Evolutionary conservation across 2,888 invertebrate species (phyloP).

Genomic region (Ctenicera cuprea): DNA sequence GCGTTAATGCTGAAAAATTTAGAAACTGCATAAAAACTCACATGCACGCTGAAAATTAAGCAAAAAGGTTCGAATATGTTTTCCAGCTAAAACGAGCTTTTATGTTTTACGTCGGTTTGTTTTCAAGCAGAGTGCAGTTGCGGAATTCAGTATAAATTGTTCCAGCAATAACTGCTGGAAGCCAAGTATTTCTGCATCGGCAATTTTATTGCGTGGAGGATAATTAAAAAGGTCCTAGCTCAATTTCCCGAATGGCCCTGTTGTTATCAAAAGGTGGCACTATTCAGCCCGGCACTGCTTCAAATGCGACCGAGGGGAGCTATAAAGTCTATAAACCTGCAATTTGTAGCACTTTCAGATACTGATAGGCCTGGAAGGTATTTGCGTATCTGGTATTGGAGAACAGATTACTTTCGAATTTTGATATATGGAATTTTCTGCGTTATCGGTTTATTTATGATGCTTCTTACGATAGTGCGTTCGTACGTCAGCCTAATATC

Average conservation of each 20-base stretch:
- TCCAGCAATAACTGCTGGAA: neutral
- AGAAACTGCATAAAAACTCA: neutral
- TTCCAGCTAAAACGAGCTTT: neutral
- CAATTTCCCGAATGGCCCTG: conserved; percentile 15
- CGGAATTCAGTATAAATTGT: neutral
- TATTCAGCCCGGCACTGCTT: neutral
- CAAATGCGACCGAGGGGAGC: conserved; percentile 24
- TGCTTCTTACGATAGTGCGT: too few species aligned
- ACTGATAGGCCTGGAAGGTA: conserved; percentile 17
- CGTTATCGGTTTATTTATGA: conserved; percentile 7
- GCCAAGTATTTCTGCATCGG: conserved; percentile 8
- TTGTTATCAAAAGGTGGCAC: conserved; percentile 11
- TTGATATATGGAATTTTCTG: conserved; percentile 6
- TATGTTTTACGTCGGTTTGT: neutral
- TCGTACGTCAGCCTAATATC: too few species aligned
- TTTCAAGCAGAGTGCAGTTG: neutral
- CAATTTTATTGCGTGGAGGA: conserved; percentile 7
- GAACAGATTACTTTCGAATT: conserved; percentile 10
- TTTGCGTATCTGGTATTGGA: conserved; percentile 22
- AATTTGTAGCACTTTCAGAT: conserved; percentile 25
- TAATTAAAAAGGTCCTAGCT: conserved; percentile 18
- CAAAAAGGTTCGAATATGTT: neutral
- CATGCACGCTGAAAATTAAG: neutral
- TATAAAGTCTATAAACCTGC: conserved; percentile 18
- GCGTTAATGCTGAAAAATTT: neutral